These are phyloP conservation scores for Paradoxurus hermaphroditus DNA, from an alignment of 2,113 vertebrate genomes.

Conservation along the genomic window DNA sequence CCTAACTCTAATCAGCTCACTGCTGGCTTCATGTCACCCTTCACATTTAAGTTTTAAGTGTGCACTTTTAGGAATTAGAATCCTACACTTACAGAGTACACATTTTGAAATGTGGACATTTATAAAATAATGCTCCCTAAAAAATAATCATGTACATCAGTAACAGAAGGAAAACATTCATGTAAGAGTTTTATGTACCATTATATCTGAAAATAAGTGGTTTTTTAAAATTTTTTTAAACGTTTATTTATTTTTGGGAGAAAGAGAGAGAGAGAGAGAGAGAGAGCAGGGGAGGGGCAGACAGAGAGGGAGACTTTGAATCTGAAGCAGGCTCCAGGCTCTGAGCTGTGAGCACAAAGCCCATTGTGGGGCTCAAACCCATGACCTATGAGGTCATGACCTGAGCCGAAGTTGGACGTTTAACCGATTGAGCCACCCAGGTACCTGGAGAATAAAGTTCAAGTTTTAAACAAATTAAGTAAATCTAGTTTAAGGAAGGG, in stretches of 20 bases:
- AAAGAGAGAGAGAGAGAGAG: no score
- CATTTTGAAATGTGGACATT: not conserved
- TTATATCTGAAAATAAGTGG: not conserved
- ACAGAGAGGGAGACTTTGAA: no score
- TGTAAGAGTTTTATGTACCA: not conserved
- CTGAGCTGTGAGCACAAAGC: no score
- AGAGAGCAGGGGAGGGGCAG: no score
- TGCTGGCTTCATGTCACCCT: not conserved
- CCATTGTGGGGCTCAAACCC: no score
- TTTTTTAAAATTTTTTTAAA: no score
- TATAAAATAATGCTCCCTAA: not conserved
- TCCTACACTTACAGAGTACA: not conserved
- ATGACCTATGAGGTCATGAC: no score
- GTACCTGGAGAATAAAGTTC: not conserved
- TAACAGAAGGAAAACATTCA: not conserved
- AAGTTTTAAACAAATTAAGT: constrained; percentile 25
- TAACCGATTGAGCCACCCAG: no score
- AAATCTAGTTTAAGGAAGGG: not conserved
- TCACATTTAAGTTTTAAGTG: not conserved
- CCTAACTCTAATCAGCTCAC: not conserved
- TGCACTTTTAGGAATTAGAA: not conserved
- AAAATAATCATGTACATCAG: not conserved
- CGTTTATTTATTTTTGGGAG: no score
- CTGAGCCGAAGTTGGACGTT: no score
- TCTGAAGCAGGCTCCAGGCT: no score